These are phyloP conservation scores for Ichneumon xanthorius DNA, from an alignment of 2,888 invertebrate species.

Conservation along the genomic window DNA sequence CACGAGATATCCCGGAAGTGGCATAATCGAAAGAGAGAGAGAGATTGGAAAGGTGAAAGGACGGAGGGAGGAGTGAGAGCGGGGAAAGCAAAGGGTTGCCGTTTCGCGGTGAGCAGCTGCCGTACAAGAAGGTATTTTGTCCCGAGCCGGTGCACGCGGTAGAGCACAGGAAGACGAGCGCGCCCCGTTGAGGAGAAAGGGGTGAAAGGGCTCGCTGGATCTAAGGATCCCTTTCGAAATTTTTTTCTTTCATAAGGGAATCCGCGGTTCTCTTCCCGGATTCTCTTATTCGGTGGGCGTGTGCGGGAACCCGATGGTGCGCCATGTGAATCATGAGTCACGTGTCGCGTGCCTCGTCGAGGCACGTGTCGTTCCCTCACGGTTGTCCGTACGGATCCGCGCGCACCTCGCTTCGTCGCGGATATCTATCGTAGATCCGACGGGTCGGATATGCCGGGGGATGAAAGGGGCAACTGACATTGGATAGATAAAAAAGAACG, in stretches of 20 bases:
- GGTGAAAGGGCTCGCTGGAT: slow-evolving; percentile 46
- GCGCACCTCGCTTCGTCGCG: slow-evolving; percentile 21
- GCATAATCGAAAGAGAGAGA: slow-evolving; percentile 58
- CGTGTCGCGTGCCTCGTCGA: slow-evolving; percentile 28
- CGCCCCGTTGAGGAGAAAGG: slow-evolving; percentile 29
- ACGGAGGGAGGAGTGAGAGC: slow-evolving; percentile 48
- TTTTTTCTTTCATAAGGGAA: slow-evolving; percentile 10
- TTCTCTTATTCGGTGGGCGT: slow-evolving; percentile 26
- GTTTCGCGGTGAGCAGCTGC: slow-evolving; percentile 53
- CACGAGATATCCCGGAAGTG: slow-evolving; percentile 66
- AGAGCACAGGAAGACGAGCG: slow-evolving; percentile 48
- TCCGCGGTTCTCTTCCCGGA: neutral
- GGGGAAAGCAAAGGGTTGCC: slow-evolving; percentile 65
- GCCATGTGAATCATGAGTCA: neutral
- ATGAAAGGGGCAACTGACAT: slow-evolving; percentile 32
- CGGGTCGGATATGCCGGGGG: neutral
- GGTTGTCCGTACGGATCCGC: slow-evolving; percentile 13
- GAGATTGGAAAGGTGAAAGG: slow-evolving; percentile 55
- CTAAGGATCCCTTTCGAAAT: slow-evolving; percentile 30
- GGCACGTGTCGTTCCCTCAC: slow-evolving; percentile 69
- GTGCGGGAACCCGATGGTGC: slow-evolving; percentile 12
- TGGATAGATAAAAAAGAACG: neutral
- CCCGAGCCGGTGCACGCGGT: slow-evolving; percentile 25
- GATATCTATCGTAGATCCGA: slow-evolving; percentile 29
- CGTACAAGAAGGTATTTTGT: slow-evolving; percentile 39